A percentile compares a stretch with the other conserved stretches of the same genome.
Conservation (phyloP, 2,113 vertebrate species). For the Oxygymnocypris stewartii region DNA sequence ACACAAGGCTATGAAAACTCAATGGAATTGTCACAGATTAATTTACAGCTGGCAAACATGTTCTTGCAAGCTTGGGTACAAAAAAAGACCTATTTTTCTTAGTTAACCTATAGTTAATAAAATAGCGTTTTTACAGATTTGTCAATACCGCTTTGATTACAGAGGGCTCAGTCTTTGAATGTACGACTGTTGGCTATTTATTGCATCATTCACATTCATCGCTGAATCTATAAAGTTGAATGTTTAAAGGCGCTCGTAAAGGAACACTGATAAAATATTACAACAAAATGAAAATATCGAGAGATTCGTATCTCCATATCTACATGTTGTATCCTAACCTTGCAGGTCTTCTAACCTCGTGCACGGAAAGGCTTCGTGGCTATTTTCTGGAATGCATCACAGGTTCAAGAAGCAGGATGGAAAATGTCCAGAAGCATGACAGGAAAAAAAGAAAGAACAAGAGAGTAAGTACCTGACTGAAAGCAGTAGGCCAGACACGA, state of each 20-base stretch:
- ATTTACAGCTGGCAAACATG: slow-evolving; percentile 69
- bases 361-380: not conserved
- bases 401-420: slow-evolving; percentile 20
- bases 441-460: slow-evolving; percentile 17
- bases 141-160: slow-evolving; percentile 48
- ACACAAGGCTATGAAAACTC: slow-evolving; percentile 70
- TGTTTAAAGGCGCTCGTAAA: not conserved
- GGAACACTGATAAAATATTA: not conserved
- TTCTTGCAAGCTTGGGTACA: slow-evolving; percentile 55
- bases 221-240: not conserved
- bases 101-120: slow-evolving; percentile 59
- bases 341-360: not conserved
- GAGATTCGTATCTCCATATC: not conserved
- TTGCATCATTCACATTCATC: not conserved
- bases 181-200: slow-evolving; percentile 44
- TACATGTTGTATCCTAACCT: not conserved
- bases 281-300: not conserved
- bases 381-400: not conserved
- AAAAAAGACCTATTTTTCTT: slow-evolving; percentile 61
- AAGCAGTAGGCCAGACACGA: slow-evolving; percentile 65
- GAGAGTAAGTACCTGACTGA: slow-evolving; percentile 52
- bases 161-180: not conserved
- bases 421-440: slow-evolving; percentile 23
- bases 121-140: slow-evolving; percentile 55
- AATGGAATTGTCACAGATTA: slow-evolving; percentile 75